These are phyloP conservation scores for Artibeus lituratus DNA, from an alignment of 2,797 vertebrate species.

Conservation along the genomic window DNA sequence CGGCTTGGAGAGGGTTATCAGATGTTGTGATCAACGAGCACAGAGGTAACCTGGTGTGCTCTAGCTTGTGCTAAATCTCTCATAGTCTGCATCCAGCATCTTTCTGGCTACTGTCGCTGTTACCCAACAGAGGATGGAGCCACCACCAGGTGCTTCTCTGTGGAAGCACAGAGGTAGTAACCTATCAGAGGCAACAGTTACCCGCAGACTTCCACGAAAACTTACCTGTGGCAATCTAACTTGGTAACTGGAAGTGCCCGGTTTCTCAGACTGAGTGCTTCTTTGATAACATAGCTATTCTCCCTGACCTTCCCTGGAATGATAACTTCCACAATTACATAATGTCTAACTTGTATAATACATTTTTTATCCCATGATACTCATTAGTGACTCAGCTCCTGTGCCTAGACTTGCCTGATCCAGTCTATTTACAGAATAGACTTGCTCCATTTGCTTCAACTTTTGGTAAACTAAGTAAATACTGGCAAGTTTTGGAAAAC, in stretches of 20 bases:
- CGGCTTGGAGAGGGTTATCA: neutral
- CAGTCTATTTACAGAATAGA: neutral
- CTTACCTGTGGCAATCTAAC: neutral
- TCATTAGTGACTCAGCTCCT: neutral
- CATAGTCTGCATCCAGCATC: neutral
- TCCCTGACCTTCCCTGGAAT: neutral
- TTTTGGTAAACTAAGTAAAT: slow-evolving; percentile 4
- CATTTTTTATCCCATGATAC: neutral
- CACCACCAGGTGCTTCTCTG: neutral
- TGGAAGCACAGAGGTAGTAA: neutral
- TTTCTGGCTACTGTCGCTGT: neutral
- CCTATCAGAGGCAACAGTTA: neutral
- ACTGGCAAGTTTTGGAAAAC: neutral
- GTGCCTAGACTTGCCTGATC: neutral
- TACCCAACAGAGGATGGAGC: neutral
- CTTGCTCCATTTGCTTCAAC: neutral
- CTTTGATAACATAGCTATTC: neutral
- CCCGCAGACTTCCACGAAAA: neutral
- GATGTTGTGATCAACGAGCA: too few relatives aligned
- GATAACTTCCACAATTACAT: neutral
- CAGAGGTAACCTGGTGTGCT: neutral
- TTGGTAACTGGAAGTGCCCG: neutral
- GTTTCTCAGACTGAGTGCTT: neutral
- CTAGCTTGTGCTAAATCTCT: neutral
- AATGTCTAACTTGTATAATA: neutral